A percentile compares a stretch with the other conserved stretches of the same genome.
These are phyloP conservation scores for Formica exsecta DNA, from an alignment of 1,140 invertebrate species.

Conservation along the genomic window DNA sequence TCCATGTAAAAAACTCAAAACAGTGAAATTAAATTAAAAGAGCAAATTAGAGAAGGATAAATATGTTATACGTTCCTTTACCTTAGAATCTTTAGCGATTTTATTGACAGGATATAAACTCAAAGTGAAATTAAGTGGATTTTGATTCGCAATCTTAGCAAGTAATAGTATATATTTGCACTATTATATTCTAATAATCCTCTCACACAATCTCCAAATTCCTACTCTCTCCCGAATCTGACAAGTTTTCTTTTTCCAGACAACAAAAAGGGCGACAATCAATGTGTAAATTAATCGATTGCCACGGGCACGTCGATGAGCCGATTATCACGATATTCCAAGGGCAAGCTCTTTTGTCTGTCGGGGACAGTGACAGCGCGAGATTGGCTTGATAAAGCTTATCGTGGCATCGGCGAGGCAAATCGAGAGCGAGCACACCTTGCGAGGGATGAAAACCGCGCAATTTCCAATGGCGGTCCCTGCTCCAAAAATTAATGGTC, in stretches of 20 bases:
- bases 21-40: background rate
- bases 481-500: constrained; percentile 60
- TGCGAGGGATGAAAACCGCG: constrained; percentile 56
- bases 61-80: background rate
- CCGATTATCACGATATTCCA: constrained; percentile 50
- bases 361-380: constrained; percentile 19
- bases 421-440: constrained; percentile 47
- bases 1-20: background rate
- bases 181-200: background rate
- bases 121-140: background rate
- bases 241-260: background rate
- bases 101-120: background rate
- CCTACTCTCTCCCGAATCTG: background rate
- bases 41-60: background rate
- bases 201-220: background rate
- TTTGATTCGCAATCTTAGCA: background rate
- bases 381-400: constrained; percentile 51
- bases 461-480: constrained; percentile 51
- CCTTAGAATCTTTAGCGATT: background rate
- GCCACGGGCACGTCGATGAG: constrained; percentile 35
- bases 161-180: background rate
- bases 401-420: constrained; percentile 24
- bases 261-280: background rate
- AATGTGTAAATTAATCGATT: constrained; percentile 14
- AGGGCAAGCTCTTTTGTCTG: constrained; percentile 36